Base-by-base conservation (phyloP, 1,140 invertebrate genomes). In the Amphibalanus amphitrite region DNA sequence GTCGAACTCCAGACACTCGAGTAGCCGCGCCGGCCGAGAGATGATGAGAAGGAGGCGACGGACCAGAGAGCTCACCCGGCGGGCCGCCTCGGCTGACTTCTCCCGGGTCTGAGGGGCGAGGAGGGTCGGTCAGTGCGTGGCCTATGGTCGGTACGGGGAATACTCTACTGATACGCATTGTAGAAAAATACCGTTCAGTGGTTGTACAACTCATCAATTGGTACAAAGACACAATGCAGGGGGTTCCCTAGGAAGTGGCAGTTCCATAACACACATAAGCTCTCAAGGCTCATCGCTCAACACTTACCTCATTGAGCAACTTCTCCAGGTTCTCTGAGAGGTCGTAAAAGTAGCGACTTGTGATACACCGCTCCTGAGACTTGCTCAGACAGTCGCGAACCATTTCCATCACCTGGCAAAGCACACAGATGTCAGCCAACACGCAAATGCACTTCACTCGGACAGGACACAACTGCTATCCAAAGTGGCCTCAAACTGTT, bases 1-100 rank as follows among this genome's bases (percentile, higher is more conserved):
- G 84, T 99, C 95, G 82, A 99, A 99, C 84, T 99, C 96, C 74
- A 99, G 84, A 78, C 97, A 99, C 80, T 99, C 97, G 3, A 99
- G 83, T 26, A 99, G 82, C 23, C 97, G 83, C 13, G 97, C 96
- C 67, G 97, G 95, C 70, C 97, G 84, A n/a, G 95, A 97, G 78
- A 99, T 93, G 73, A 98, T 95, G 70, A 99, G 81, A 25, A 98
- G 82, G 15, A 99, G 82, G 79, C 95, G 93, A 79, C 93, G 93
- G 73, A 95, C 90, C n/a, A 92, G 83, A 64, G 87, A 86, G 26
- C 89, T 92, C 70, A 95, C 83, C 77, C 90, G 86, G n/a, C 87
- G 86, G 0, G 91, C 90, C 25, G 92, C 90, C 78, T 92, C 75
- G 8, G 74, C 74, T 0, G 76, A 77, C 69, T 77, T 77, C 29